phyloP scores from a whole-genome alignment of 2,888 invertebrate genomes.

The Meteorus cinctellus region DNA sequence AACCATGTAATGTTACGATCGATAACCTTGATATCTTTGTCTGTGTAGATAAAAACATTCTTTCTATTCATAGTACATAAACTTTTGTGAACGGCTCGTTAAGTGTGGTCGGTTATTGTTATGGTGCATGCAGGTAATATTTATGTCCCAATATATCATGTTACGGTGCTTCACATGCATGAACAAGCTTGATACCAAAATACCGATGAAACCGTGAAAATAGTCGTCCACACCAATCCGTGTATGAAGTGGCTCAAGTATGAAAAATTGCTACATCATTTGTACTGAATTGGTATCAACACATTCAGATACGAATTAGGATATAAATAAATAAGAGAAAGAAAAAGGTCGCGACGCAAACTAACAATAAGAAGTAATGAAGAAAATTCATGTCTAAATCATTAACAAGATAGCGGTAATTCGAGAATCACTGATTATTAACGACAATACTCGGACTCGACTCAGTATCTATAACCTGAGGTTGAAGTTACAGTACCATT shows the following conservation, averaged over 20 bases:
- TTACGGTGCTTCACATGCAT: background rate
- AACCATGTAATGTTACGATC: background rate
- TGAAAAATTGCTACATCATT: background rate
- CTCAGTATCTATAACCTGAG: background rate
- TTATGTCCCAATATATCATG: slow-evolving; percentile 39
- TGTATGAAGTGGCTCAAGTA: background rate
- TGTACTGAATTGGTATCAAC: background rate
- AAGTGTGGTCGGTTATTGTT: background rate
- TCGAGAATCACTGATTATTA: background rate
- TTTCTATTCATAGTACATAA: slow-evolving; percentile 23
- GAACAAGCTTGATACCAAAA: slow-evolving; percentile 9
- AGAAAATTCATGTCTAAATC: background rate
- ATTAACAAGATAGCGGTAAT: background rate
- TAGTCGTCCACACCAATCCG: background rate
- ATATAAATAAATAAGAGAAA: too few species aligned
- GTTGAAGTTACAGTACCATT: background rate
- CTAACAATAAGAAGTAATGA: background rate
- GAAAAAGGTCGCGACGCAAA: too few species aligned
- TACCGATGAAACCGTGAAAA: slow-evolving; percentile 32
- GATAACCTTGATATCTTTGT: background rate
- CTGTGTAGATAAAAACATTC: background rate
- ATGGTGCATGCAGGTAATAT: slow-evolving; percentile 24
- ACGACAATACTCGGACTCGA: background rate
- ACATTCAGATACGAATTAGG: too few species aligned
- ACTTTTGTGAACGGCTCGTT: background rate